These are phyloP conservation scores for Pachycephala philippinensis DNA, from an alignment of 2,113 vertebrate species.

Conservation along the genomic window DNA sequence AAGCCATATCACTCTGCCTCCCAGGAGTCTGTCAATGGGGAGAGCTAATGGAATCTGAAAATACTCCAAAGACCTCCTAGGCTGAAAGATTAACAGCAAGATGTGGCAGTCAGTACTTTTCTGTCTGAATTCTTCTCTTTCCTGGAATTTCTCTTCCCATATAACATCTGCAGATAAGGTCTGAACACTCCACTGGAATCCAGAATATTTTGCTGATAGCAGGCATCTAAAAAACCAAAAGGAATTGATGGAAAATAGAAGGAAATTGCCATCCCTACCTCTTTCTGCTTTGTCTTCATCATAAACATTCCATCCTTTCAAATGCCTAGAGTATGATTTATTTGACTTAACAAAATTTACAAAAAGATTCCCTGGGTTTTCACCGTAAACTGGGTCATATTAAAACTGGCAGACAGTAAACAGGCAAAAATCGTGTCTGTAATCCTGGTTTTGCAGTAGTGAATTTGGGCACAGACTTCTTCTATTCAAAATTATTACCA, in stretches of 20 bases:
- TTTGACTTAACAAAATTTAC: not conserved
- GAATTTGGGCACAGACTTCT: not conserved
- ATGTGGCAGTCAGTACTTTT: not conserved
- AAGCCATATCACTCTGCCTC: not conserved
- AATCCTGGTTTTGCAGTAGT: not conserved
- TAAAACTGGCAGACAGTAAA: not conserved
- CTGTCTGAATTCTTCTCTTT: not conserved
- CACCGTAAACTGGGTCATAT: not conserved
- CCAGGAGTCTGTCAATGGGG: not conserved
- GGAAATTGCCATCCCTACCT: not conserved
- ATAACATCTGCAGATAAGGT: not conserved
- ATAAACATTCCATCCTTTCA: not conserved
- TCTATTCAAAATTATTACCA: not conserved
- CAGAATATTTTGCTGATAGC: not conserved
- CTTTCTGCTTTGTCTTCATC: not conserved
- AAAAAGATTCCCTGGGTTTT: not conserved
- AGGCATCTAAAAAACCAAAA: not conserved
- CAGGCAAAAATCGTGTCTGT: not conserved
- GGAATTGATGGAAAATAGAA: not conserved
- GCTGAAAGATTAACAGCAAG: not conserved
- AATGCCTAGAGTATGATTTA: not conserved
- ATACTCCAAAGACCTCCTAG: not conserved
- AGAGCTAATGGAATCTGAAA: not conserved
- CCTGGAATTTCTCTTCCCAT: not conserved
- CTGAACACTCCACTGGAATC: not conserved